Conservation (phyloP, 2,888 invertebrate genomes). For the Marasmarcha lunaedactyla region DNA sequence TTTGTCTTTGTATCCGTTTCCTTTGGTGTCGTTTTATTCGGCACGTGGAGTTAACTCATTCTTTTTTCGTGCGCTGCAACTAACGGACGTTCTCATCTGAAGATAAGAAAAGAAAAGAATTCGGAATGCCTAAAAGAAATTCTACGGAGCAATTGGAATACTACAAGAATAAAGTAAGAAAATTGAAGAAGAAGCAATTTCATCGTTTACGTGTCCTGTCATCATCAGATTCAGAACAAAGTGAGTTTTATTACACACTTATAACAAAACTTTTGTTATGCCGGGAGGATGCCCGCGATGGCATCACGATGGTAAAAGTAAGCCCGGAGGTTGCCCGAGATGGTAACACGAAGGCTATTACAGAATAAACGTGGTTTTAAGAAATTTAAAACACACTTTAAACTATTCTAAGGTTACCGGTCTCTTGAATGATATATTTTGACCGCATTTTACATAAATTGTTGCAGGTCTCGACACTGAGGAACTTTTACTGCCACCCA, state of each 20-base stretch:
- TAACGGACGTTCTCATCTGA: too few species aligned
- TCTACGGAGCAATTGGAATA: neutral
- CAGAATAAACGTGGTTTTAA: neutral
- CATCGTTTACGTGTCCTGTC: too few species aligned
- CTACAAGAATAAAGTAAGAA: too few species aligned
- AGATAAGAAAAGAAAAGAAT: too few species aligned
- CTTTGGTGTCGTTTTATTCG: too few species aligned
- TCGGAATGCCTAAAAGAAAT: neutral
- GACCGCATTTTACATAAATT: neutral
- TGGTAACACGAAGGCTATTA: neutral
- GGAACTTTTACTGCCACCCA: neutral
- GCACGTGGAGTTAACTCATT: constrained; percentile 9
- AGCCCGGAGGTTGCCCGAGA: neutral
- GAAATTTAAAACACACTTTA: neutral
- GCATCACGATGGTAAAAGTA: neutral
- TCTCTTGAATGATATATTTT: too few species aligned
- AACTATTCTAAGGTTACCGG: too few species aligned
- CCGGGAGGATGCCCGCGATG: too few species aligned
- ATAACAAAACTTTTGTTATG: neutral
- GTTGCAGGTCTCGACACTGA: neutral
- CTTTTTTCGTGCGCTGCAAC: constrained; percentile 4
- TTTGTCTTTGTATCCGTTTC: too few species aligned
- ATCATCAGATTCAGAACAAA: too few species aligned
- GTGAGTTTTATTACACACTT: too few species aligned
- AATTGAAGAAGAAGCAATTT: too few species aligned